Base-by-base conservation (phyloP, 53 echinoderm and acorn worm species). In the Echinometra lucunter region DNA sequence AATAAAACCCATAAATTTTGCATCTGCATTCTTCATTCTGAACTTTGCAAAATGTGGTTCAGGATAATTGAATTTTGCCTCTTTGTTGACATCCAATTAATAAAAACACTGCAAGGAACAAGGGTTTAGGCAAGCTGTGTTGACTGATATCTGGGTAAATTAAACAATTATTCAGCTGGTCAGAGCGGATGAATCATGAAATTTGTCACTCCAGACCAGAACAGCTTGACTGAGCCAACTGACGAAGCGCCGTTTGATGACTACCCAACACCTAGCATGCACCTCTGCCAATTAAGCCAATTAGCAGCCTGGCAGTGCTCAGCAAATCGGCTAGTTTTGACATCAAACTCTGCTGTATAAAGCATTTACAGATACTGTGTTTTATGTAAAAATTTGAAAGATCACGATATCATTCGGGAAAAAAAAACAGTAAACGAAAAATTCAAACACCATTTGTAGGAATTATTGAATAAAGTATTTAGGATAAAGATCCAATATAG, bases 161-260 rank as follows among this genome's bases (percentile, higher is more conserved):
- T 89, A 60, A 89, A 89, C 89, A 89, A 89, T 89, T 89, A 89
- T 58, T 60, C 34, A 89, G 89, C 89, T 89, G 89, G 89, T 89
- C 60, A 58, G 35, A 55, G 57, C 18, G 23, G 55, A 60, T 89
- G 89, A 89, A 89, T 89, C 89, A 89, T 58, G 25, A 8, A 88
- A n/a, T 88, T 55, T 55, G 60, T 57, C 60, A 89, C 85, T 85
- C 47, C 49, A 23, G 49, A 85, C 53, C 85, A 45, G 47, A 49
- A 45, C 49, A 85, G 85, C 85, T 53, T 85, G 85, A 49, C n/a
- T 49, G 49, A 85, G 85, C 85, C 49, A 85, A 85, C 21, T 8
- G 85, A 83, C 40, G 49, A 45, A 12, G 85, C 28, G 49, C n/a
- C 15, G n/a, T 60, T 89, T 89, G 60, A 89, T 60, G 40, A 60